A percentile compares a stretch with the other conserved stretches of the same genome.
phyloP scores from a whole-genome alignment of 2,888 invertebrate species.

The Aquatica leii region DNA sequence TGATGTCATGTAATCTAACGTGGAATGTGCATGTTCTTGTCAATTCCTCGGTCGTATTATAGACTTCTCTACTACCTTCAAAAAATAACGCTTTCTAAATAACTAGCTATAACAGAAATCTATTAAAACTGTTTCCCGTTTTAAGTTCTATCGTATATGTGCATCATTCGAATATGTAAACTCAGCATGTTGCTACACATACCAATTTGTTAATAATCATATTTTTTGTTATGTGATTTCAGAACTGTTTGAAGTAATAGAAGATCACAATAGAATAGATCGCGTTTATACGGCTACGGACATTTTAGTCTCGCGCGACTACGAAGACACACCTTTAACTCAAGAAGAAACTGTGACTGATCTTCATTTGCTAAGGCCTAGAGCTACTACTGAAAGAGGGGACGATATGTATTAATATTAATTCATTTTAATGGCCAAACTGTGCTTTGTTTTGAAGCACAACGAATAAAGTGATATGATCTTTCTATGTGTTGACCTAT shows the following conservation, averaged over 20 bases:
- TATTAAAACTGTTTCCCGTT: constrained; percentile 9
- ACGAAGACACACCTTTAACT: not conserved
- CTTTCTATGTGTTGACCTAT: constrained; percentile 1
- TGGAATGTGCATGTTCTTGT: constrained; percentile 26
- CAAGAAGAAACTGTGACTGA: constrained; percentile 3
- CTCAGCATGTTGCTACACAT: constrained; percentile 23
- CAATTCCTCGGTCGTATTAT: constrained; percentile 13
- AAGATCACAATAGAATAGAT: not conserved
- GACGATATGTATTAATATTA: constrained; percentile 13
- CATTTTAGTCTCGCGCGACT: constrained; percentile 13
- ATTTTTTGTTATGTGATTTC: not conserved
- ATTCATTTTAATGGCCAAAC: constrained; percentile 4
- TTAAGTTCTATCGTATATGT: constrained; percentile 13
- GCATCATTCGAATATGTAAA: constrained; percentile 18
- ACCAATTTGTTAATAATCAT: not conserved
- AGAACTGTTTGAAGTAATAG: not conserved
- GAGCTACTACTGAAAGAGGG: constrained; percentile 10
- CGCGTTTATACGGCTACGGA: not conserved
- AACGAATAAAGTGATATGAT: not conserved
- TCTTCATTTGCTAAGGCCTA: constrained; percentile 15
- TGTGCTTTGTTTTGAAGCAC: not conserved
- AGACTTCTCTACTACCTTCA: too few species aligned
- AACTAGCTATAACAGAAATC: too few species aligned
- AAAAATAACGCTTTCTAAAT: too few species aligned
- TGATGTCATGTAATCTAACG: constrained; percentile 23